Percentiles rank a stretch among this genome's conserved stretches.
phyloP scores from a whole-genome alignment of 2,888 invertebrate species.

The Chromoteleia sp. region DNA sequence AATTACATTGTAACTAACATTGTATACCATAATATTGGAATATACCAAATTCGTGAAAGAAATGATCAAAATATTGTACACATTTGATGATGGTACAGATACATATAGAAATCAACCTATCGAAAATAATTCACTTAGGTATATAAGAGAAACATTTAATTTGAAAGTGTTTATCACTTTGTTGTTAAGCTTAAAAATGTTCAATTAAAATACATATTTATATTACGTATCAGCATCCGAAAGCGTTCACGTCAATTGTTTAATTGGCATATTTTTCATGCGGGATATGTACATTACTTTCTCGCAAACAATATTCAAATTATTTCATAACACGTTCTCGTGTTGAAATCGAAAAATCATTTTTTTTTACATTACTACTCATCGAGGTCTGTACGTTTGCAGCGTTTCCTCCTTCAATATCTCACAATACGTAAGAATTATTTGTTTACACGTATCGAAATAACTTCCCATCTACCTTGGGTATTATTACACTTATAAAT shows the following conservation, averaged over 20 bases:
- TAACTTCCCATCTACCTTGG: constrained; percentile 4
- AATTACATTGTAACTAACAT: too few relatives aligned
- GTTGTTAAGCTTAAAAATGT: too few relatives aligned
- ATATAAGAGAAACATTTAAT: too few relatives aligned
- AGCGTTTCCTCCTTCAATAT: constrained; percentile 36
- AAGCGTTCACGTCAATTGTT: background rate
- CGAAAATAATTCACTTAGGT: too few relatives aligned
- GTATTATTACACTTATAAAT: constrained; percentile 42
- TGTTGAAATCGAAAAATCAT: background rate
- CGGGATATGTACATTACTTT: constrained; percentile 10
- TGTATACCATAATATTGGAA: too few relatives aligned
- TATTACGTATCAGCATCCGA: too few relatives aligned
- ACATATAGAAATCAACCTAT: too few relatives aligned
- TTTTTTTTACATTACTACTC: constrained; percentile 23
- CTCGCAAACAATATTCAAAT: constrained; percentile 14
- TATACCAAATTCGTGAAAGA: too few relatives aligned
- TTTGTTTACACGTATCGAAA: constrained; percentile 5
- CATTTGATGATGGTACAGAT: too few relatives aligned
- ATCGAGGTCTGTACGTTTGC: constrained; percentile 4
- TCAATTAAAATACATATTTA: too few relatives aligned
- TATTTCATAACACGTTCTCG: constrained; percentile 15
- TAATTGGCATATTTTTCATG: background rate
- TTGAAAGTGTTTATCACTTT: too few relatives aligned
- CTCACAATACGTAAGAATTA: constrained; percentile 21
- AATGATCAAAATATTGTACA: too few relatives aligned